A percentile compares a stretch with the other conserved stretches of the same genome.
These are phyloP conservation scores for Bactericera cockerelli DNA, from an alignment of 1,140 invertebrate genomes.

Conservation along the genomic window DNA sequence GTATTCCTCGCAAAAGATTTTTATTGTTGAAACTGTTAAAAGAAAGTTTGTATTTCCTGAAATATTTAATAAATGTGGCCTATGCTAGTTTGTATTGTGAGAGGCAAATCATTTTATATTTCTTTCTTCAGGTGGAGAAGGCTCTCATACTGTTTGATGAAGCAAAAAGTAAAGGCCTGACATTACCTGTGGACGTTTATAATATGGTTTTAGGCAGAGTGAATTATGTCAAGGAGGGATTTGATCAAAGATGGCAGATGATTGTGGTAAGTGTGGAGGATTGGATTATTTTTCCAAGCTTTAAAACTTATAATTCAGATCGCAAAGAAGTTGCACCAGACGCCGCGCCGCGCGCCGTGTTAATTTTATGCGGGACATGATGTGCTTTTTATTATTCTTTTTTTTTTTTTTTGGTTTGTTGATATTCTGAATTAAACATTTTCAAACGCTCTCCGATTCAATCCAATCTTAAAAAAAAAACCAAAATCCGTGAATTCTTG, in stretches of 20 bases:
- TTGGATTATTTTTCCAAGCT: background rate
- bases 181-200: slow-evolving; percentile 45
- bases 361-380: background rate
- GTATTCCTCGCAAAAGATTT: no score
- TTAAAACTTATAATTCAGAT: background rate
- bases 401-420: no score
- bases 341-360: background rate
- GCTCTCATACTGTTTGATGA: slow-evolving; percentile 49
- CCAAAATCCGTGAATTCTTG: no score
- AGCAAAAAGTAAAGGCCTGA: slow-evolving; percentile 42
- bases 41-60: no score
- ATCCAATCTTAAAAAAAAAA: no score
- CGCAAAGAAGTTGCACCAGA: background rate
- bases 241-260: slow-evolving; percentile 42
- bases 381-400: no score
- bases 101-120: no score
- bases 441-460: no score
- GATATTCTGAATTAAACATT: no score
- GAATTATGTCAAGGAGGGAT: slow-evolving; percentile 41
- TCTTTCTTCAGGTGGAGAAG: slow-evolving; percentile 36
- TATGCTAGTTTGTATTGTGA: no score
- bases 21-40: no score
- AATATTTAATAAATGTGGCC: no score
- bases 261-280: slow-evolving; percentile 32
- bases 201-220: slow-evolving; percentile 47